These are phyloP conservation scores for Phataginus tricuspis DNA, from an alignment of 2,797 vertebrate species.

Conservation along the genomic window DNA sequence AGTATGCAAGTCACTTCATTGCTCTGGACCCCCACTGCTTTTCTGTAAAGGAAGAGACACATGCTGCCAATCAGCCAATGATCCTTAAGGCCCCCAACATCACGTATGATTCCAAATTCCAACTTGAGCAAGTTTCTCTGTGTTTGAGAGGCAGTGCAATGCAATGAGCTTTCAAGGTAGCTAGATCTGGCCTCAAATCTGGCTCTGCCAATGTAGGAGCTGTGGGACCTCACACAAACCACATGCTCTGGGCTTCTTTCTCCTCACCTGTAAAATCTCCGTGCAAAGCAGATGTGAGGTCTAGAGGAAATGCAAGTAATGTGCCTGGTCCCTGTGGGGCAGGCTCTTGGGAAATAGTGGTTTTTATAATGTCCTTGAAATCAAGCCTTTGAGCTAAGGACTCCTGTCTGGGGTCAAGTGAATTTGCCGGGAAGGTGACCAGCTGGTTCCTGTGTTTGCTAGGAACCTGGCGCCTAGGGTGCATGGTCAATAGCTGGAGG, in stretches of 20 bases:
- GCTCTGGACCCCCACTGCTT: neutral
- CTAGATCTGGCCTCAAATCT: neutral
- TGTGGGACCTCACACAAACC: neutral
- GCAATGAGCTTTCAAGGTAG: neutral
- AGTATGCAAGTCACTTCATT: neutral
- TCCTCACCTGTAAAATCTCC: neutral
- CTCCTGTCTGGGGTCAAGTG: neutral
- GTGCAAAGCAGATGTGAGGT: neutral
- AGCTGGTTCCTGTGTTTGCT: neutral
- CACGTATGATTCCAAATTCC: neutral
- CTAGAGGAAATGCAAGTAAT: neutral
- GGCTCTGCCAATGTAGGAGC: neutral
- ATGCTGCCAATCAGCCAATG: neutral
- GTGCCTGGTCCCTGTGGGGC: accelerated
- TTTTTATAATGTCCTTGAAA: neutral
- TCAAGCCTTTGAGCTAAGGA: neutral
- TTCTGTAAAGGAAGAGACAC: neutral
- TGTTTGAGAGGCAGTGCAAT: neutral
- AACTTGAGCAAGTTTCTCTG: neutral
- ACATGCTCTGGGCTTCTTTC: neutral
- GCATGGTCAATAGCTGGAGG: neutral
- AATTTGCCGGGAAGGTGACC: neutral
- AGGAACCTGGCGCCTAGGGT: neutral
- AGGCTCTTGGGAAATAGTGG: neutral
- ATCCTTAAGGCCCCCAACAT: neutral